Conservation (phyloP, 2,113 vertebrate species). For the Gadus macrocephalus region DNA sequence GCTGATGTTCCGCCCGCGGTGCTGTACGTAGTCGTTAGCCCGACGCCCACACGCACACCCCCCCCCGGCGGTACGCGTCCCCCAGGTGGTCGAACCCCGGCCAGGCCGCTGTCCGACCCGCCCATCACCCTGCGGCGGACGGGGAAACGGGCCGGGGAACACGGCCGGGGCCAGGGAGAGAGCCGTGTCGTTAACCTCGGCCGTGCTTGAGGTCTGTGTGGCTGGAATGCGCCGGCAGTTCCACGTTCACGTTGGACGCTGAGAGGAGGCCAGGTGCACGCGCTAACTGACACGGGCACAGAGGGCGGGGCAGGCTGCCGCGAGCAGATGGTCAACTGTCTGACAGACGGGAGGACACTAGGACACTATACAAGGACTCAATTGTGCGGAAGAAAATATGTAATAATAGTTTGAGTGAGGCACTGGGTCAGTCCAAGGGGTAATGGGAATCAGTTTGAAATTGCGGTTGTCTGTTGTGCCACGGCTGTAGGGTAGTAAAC, state of each 20-base stretch:
- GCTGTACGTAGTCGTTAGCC: conserved; percentile 32
- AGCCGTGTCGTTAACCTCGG: conserved; percentile 55
- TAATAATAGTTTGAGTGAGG: no score
- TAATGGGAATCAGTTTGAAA: no score
- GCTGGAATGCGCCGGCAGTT: conserved; percentile 31
- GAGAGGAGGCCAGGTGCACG: conserved; percentile 13
- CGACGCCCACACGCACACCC: background rate
- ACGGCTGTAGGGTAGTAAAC: no score
- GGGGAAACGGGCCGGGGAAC: conserved; percentile 48
- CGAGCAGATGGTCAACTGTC: no score
- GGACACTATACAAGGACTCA: no score
- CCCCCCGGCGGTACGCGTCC: conserved; percentile 7
- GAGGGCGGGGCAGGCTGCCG: no score
- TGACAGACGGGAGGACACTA: no score
- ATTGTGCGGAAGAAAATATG: no score
- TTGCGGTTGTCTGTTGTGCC: no score
- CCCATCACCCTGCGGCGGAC: conserved; percentile 56
- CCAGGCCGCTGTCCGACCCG: conserved; percentile 48
- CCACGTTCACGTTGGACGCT: conserved; percentile 34
- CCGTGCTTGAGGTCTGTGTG: conserved; percentile 43
- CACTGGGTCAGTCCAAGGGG: no score
- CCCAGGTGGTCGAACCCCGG: conserved; percentile 40
- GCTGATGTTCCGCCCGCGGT: conserved; percentile 54
- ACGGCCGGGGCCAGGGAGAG: conserved; percentile 55
- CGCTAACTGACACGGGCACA: background rate